Evolutionary conservation across 2,888 invertebrate genomes (phyloP).

Genomic region (Lissonota sp.): DNA sequence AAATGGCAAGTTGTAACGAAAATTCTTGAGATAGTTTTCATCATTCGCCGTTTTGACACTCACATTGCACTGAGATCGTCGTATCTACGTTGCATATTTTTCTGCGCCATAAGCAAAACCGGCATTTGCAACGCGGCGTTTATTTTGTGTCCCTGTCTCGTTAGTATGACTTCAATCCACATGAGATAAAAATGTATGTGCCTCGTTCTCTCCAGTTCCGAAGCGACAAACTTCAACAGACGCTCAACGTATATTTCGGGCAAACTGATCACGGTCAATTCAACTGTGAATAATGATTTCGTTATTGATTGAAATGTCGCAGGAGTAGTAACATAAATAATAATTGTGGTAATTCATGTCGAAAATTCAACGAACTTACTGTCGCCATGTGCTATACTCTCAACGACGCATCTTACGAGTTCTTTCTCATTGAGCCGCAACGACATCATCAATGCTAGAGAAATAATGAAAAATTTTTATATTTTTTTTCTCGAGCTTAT

Average conservation of each 20-base stretch:
- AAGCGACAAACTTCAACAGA: conserved; percentile 89
- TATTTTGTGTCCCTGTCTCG: conserved; percentile 86
- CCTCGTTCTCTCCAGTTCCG: conserved; percentile 90
- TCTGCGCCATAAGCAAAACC: conserved; percentile 90
- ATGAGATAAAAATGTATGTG: conserved; percentile 95
- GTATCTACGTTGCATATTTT: conserved; percentile 91
- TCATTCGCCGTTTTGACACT: conserved; percentile 82
- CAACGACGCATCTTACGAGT: conserved; percentile 92
- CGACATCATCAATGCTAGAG: conserved; percentile 91
- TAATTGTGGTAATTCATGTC: background rate
- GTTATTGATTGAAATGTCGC: conserved; percentile 11
- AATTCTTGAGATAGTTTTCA: background rate
- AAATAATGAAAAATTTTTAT: background rate
- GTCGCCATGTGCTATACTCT: conserved; percentile 90
- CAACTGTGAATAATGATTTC: conserved; percentile 86
- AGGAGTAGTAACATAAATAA: background rate
- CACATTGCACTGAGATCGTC: conserved; percentile 94
- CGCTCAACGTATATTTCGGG: conserved; percentile 91
- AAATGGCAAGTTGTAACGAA: conserved; percentile 45
- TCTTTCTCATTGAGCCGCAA: conserved; percentile 92
- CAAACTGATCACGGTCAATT: conserved; percentile 89
- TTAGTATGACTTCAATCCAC: conserved; percentile 91
- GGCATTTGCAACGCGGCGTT: conserved; percentile 87
- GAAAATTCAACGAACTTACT: conserved; percentile 85
- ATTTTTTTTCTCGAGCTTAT: background rate